Evolutionary conservation across 2,888 invertebrate species (phyloP).

Genomic region (Thymelicus acteon): DNA sequence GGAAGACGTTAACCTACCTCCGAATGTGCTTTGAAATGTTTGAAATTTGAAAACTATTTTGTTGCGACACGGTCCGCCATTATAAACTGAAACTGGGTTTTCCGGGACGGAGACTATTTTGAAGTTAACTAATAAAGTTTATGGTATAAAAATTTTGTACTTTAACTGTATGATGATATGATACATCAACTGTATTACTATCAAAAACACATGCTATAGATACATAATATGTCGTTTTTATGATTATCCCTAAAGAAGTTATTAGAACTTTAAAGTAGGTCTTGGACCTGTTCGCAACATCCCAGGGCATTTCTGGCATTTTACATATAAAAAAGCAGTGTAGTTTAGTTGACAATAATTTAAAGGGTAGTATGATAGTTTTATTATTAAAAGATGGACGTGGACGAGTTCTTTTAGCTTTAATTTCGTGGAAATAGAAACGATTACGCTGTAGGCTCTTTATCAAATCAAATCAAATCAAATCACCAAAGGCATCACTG

Average conservation of each 20-base stretch:
- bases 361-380: background rate
- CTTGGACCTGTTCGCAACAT: too few species aligned
- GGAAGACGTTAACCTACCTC: slow-evolving; percentile 19
- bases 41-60: background rate
- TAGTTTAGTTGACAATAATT: background rate
- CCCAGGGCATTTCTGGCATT: too few species aligned
- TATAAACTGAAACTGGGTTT: slow-evolving; percentile 9
- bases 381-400: background rate
- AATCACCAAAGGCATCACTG: too few species aligned
- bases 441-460: background rate
- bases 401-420: background rate
- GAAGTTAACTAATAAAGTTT: background rate
- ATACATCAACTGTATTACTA: too few species aligned
- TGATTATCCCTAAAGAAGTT: too few species aligned
- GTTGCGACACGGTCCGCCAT: background rate
- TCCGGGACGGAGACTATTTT: background rate
- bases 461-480: too few species aligned
- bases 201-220: too few species aligned
- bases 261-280: too few species aligned
- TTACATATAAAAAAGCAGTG: too few species aligned
- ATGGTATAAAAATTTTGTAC: too few species aligned
- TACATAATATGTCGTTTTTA: too few species aligned
- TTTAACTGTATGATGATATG: too few species aligned
- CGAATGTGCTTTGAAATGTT: slow-evolving; percentile 6
- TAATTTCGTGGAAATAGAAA: background rate